These are phyloP conservation scores for Calameuta filiformis DNA, from an alignment of 2,888 invertebrate genomes.

Conservation along the genomic window DNA sequence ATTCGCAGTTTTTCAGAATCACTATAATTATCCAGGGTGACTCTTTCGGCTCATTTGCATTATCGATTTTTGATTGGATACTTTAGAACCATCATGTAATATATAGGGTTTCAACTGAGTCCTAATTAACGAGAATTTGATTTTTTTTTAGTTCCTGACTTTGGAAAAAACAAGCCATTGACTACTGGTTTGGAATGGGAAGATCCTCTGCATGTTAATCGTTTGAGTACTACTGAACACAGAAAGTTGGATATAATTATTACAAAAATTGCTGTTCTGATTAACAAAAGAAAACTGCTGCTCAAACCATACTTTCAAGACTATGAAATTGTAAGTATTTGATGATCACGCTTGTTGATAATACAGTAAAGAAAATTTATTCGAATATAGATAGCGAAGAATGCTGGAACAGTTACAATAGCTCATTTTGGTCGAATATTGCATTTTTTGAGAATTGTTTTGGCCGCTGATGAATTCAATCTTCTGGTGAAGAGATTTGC, in stretches of 20 bases:
- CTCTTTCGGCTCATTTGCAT: too few species aligned
- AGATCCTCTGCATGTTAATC: slow-evolving; percentile 76
- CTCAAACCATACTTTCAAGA: slow-evolving; percentile 81
- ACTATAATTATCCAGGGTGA: too few species aligned
- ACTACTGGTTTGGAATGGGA: slow-evolving; percentile 75
- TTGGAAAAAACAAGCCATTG: slow-evolving; percentile 65
- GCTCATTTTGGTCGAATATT: slow-evolving; percentile 82
- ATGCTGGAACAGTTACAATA: slow-evolving; percentile 80
- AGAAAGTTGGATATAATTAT: slow-evolving; percentile 76
- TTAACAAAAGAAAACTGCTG: slow-evolving; percentile 71
- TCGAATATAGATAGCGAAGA: slow-evolving; percentile 74
- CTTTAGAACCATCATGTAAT: too few species aligned
- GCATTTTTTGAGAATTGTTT: slow-evolving; percentile 75
- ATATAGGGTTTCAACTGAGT: too few species aligned
- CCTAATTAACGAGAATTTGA: too few species aligned
- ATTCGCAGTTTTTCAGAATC: too few species aligned
- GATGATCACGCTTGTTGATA: neutral
- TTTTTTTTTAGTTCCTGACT: slow-evolving; percentile 66
- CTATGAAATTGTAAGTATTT: slow-evolving; percentile 72
- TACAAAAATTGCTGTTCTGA: slow-evolving; percentile 76
- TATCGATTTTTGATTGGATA: too few species aligned
- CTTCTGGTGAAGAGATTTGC: slow-evolving; percentile 80
- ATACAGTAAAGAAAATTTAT: too few species aligned
- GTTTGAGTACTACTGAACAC: slow-evolving; percentile 74
- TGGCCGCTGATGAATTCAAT: slow-evolving; percentile 79